Conservation (phyloP, 2,888 invertebrate genomes). For the Chydorus sphaericus region DNA sequence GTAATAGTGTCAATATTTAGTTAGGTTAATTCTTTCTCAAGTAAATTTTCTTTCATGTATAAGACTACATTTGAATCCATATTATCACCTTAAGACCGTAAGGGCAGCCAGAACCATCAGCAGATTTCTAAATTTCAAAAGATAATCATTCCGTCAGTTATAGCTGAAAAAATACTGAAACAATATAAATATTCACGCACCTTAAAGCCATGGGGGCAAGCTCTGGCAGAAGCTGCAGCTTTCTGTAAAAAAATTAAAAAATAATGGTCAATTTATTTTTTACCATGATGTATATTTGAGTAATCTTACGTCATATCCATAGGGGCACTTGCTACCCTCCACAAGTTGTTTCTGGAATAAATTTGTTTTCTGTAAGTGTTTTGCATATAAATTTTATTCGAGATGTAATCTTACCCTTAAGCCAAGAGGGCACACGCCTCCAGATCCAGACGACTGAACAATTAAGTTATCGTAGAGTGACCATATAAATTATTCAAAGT, state of each 20-base stretch:
- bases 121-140: no score
- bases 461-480: neutral
- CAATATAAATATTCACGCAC: no score
- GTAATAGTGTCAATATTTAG: no score
- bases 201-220: constrained; percentile 1
- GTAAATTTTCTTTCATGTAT: no score
- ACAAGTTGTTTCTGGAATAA: neutral
- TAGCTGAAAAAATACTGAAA: no score
- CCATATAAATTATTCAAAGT: neutral
- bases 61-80: no score
- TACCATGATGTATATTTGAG: neutral
- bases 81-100: no score
- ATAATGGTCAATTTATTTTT: neutral
- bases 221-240: neutral
- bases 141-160: no score
- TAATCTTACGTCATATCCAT: neutral
- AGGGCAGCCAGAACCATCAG: no score
- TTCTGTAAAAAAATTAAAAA: neutral
- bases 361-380: neutral
- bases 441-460: neutral
- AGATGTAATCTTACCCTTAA: neutral
- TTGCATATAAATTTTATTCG: neutral
- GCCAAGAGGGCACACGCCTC: neutral
- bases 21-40: no score
- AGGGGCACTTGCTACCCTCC: neutral